Conservation (phyloP, 1,140 invertebrate genomes). For the Acromyrmex echinatior region DNA sequence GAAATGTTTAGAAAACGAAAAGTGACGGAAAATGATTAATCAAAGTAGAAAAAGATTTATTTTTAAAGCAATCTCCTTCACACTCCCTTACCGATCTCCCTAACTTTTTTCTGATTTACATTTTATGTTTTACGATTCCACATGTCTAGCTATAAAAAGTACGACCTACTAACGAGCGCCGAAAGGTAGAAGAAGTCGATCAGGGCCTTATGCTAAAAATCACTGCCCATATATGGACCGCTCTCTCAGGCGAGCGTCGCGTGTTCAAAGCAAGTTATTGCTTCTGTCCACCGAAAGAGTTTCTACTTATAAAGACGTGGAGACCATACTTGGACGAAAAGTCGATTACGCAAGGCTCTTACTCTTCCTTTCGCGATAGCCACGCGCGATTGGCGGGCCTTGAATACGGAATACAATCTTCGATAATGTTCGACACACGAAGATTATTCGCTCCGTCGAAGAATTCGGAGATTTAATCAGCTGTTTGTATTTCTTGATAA, state of each 20-base stretch:
- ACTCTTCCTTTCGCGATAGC: conserved; percentile 17
- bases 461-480: conserved; percentile 4
- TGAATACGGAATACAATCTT: conserved; percentile 20
- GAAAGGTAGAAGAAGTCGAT: conserved; percentile 55
- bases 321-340: conserved; percentile 59
- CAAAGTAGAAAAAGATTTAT: too few relatives aligned
- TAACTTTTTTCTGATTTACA: not conserved
- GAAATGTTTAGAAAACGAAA: too few relatives aligned
- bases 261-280: conserved; percentile 36
- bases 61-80: too few relatives aligned
- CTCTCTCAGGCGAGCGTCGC: conserved; percentile 19
- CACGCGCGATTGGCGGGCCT: not conserved
- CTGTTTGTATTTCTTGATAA: not conserved
- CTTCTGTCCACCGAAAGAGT: conserved; percentile 18
- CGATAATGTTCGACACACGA: conserved; percentile 3
- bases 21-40: too few relatives aligned
- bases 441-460: not conserved
- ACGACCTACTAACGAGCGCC: conserved; percentile 26
- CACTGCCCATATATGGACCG: conserved; percentile 80
- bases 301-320: conserved; percentile 50
- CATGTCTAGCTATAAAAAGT: conserved; percentile 20
- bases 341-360: not conserved
- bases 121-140: not conserved
- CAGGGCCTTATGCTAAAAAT: conserved; percentile 81
- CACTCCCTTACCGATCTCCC: too few relatives aligned